Evolutionary conservation across 2,888 invertebrate species (phyloP), one percentile per base, ranked within the genome.

Genomic region (Ormyrus rosae): DNA sequence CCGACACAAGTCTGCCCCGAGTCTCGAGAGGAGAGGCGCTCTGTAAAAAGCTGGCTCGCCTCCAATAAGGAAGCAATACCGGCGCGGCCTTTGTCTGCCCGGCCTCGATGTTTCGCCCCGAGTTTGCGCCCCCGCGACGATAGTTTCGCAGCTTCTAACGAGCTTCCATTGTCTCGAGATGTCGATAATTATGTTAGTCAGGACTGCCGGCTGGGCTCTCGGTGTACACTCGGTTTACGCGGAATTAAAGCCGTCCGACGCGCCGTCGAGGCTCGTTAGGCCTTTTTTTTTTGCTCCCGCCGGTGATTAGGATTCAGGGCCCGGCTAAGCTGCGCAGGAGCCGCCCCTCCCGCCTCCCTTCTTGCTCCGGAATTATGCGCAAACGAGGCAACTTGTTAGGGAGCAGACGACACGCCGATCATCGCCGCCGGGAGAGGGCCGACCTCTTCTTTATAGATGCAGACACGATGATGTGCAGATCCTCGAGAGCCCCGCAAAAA

Each of bases 131-230:
- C 61, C 45, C 5, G 60, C 34, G 51, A 70, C 81, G 77, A 82
- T 82, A 81, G 81, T 83, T 83, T 80, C 69, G 73, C 82, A 81
- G 81, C 75, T 80, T 84, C 85, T 88, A 89, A 89, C 89, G 87
- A 89, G 86, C 85, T 79, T 84, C 72, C 85, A 88, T 89, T 89
- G 88, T 88, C 86, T 87, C 84, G 83, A 84, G 84, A 85, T 84
- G 85, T 83, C 86, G 85, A 88, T 89, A 89, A 89, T 89, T 88
- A 87, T 86, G 88, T 88, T 85, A 82, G 75, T 83, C 71, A 68
- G 72, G 19, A 53, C 78, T 73, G 53, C 58, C 19, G 19, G 56
- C 5, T 10, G 11, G 46, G 10, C 51, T 13, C 58, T 56, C 58
- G n/a, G 63, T 50, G 13, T 56, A 45, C 56, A 11, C 56, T 73